A percentile compares a stretch with the other conserved stretches of the same genome.
Conservation (phyloP, 2,797 vertebrate species). For the Acanthurus lineatus region DNA sequence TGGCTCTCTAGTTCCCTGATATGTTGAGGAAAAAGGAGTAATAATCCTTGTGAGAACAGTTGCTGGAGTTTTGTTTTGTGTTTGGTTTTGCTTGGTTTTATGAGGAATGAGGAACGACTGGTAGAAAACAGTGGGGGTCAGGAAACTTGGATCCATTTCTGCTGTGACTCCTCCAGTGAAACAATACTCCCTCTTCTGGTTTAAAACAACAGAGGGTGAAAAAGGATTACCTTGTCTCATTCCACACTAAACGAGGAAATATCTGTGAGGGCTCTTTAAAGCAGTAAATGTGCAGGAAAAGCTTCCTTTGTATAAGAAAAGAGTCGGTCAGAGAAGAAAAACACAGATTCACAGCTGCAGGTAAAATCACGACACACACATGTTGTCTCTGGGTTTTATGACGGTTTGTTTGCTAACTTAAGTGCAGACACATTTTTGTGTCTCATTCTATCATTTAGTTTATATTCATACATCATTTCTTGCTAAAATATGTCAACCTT, state of each 20-base stretch:
- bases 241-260: not conserved
- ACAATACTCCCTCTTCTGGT: conserved; percentile 59
- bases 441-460: too few relatives aligned
- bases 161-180: conserved; percentile 29
- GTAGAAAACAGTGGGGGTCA: conserved; percentile 9
- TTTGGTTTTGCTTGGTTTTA: conserved; percentile 26
- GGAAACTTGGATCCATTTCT: conserved; percentile 29
- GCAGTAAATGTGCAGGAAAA: not conserved
- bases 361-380: too few relatives aligned
- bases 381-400: too few relatives aligned
- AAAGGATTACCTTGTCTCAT: conserved; percentile 13
- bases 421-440: too few relatives aligned
- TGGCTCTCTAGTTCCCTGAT: too few relatives aligned
- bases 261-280: not conserved
- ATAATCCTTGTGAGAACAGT: conserved; percentile 11
- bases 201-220: conserved; percentile 23
- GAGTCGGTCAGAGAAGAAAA: too few relatives aligned
- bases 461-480: too few relatives aligned
- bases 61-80: not conserved
- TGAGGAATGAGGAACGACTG: conserved; percentile 15
- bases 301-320: not conserved
- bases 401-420: too few relatives aligned
- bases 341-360: too few relatives aligned
- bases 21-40: too few relatives aligned
- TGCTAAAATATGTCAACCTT: too few relatives aligned